phyloP scores from a whole-genome alignment of 1,140 invertebrate genomes.

The Olivierus martensii region DNA sequence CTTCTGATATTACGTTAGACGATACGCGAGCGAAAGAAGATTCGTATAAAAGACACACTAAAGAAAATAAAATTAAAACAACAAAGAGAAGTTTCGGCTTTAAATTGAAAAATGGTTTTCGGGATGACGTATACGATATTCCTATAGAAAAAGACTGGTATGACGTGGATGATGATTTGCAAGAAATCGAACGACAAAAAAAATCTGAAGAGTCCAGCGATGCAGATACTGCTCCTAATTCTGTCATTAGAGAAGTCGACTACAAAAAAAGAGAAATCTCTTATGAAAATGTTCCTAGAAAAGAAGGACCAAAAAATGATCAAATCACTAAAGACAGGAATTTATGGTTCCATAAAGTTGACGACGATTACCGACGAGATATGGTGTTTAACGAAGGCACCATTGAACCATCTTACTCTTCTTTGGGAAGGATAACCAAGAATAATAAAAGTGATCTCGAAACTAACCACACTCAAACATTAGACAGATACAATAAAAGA shows the following conservation, averaged over 20 bases:
- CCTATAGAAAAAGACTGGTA: constrained; percentile 12
- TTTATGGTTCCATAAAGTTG: constrained; percentile 14
- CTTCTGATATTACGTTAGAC: too few species aligned
- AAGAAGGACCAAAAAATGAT: neutral
- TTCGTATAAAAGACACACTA: neutral
- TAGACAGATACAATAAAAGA: constrained; percentile 8
- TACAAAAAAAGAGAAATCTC: constrained; percentile 16
- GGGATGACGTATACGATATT: neutral
- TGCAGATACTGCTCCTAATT: constrained; percentile 4
- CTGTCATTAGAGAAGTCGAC: constrained; percentile 14
- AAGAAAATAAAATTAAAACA: constrained; percentile 6
- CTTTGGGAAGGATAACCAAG: constrained; percentile 6
- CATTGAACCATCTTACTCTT: neutral
- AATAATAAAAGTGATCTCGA: constrained; percentile 4
- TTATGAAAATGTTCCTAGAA: constrained; percentile 16
- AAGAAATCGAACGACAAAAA: constrained; percentile 6
- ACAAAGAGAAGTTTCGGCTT: constrained; percentile 12
- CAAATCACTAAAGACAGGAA: neutral
- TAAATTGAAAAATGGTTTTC: neutral
- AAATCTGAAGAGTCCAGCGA: neutral
- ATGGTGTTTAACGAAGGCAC: constrained; percentile 17
- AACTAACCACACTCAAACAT: constrained; percentile 4
- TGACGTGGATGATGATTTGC: constrained; percentile 9
- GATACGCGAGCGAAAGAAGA: neutral
- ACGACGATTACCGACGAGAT: constrained; percentile 16